phyloP scores from a whole-genome alignment of 2,797 vertebrate genomes.

The Uromys caudimaculatus region DNA sequence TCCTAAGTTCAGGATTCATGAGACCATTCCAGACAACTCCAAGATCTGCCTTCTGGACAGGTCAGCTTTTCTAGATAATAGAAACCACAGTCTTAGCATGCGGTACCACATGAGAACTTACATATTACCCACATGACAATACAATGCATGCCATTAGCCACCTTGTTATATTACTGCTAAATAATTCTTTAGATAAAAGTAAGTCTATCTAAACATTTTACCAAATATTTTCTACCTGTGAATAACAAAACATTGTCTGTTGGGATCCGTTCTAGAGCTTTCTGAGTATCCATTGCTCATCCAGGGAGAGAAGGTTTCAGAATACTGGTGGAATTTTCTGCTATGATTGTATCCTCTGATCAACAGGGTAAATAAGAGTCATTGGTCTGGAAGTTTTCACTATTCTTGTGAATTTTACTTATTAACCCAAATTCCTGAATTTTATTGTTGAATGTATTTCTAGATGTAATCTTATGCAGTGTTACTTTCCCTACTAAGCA shows the following conservation, averaged over 20 bases:
- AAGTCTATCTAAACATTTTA: not conserved
- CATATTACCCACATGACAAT: not conserved
- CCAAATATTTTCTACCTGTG: not conserved
- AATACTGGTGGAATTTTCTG: not conserved
- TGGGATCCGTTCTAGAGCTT: not conserved
- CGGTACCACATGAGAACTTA: not conserved
- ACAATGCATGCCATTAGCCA: not conserved
- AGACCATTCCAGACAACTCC: not conserved
- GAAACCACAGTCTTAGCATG: not conserved
- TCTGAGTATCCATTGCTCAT: not conserved
- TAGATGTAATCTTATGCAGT: not conserved
- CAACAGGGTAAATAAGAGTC: not conserved
- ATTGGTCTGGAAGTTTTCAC: slow-evolving; percentile 24
- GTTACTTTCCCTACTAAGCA: not conserved
- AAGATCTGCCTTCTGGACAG: not conserved
- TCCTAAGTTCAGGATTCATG: not conserved
- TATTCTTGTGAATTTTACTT: not conserved
- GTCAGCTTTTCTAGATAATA: not conserved
- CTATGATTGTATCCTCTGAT: not conserved
- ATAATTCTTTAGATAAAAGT: not conserved
- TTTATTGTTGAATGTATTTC: not conserved
- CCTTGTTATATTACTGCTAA: not conserved
- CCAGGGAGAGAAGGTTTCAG: not conserved
- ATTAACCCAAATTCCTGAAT: not conserved
- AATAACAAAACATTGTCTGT: not conserved